A percentile compares a stretch with the other conserved stretches of the same genome.
phyloP scores from a whole-genome alignment of 1,140 invertebrate genomes.

The Drosophila melanogaster region DNA sequence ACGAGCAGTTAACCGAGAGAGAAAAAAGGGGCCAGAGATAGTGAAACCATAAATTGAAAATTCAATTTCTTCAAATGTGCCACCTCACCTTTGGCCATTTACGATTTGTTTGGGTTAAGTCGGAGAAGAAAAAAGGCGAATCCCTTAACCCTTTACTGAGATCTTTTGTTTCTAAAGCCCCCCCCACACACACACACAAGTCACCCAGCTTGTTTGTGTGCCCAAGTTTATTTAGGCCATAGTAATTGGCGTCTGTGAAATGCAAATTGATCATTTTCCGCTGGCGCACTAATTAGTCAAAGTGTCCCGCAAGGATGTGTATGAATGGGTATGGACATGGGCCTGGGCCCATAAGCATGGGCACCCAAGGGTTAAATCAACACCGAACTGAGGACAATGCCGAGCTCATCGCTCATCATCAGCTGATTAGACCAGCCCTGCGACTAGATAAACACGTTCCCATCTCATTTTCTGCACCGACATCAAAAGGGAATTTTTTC shows the following conservation, averaged over 20 bases:
- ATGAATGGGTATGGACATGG: background rate
- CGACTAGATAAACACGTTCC: slow-evolving; percentile 73
- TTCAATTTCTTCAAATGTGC: slow-evolving; percentile 78
- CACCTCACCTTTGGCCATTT: slow-evolving; percentile 55
- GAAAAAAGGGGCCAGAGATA: slow-evolving; percentile 41
- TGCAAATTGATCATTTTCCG: slow-evolving; percentile 81
- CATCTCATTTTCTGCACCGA: slow-evolving; percentile 54
- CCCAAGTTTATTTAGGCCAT: slow-evolving; percentile 48
- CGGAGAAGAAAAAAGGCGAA: background rate
- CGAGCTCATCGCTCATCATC: slow-evolving; percentile 47
- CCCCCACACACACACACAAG: background rate
- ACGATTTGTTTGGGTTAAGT: slow-evolving; percentile 73
- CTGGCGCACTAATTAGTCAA: slow-evolving; percentile 76
- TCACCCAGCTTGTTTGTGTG: background rate
- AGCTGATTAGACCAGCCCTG: slow-evolving; percentile 62
- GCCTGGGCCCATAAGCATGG: background rate
- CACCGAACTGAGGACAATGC: slow-evolving; percentile 34
- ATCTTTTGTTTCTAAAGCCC: slow-evolving; percentile 41
- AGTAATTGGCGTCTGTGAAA: slow-evolving; percentile 75
- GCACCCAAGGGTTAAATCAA: slow-evolving; percentile 65
- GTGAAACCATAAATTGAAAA: slow-evolving; percentile 79
- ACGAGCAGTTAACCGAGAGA: slow-evolving; percentile 63
- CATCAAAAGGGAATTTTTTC: slow-evolving; percentile 40
- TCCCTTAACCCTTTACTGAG: slow-evolving; percentile 34
- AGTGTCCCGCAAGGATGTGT: slow-evolving; percentile 57